phyloP scores from a whole-genome alignment of 2,797 vertebrate species.

The Hoplostethus atlanticus region DNA sequence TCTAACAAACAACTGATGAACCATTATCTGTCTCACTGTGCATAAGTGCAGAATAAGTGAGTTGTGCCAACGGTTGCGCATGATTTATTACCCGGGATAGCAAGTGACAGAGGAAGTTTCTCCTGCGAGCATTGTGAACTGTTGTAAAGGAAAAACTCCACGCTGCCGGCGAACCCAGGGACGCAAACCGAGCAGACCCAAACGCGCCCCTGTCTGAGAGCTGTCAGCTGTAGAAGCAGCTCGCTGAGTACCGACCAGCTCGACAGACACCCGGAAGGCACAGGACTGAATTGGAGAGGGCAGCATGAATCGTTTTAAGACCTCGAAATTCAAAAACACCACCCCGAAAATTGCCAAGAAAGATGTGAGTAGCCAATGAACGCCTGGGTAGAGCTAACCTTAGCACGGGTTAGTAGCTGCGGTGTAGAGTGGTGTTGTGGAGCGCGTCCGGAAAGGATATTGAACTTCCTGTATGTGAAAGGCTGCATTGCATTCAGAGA shows the following conservation, averaged over 20 bases:
- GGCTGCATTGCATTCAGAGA: constrained; percentile 35
- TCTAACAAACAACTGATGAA: background rate
- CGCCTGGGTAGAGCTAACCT: constrained; percentile 35
- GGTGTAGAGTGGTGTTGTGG: constrained; percentile 54
- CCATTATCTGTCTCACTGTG: background rate
- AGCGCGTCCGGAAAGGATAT: constrained; percentile 70
- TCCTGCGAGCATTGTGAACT: background rate
- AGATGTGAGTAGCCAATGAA: constrained; percentile 87
- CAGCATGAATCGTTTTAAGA: constrained; percentile 94
- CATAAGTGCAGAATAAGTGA: background rate
- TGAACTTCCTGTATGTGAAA: constrained; percentile 80
- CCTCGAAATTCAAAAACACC: constrained; percentile 94
- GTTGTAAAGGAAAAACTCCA: constrained; percentile 3
- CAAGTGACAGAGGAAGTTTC: background rate
- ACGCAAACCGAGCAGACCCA: constrained; percentile 49
- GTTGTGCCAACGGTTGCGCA: background rate
- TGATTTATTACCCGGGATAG: constrained; percentile 21
- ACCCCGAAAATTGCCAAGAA: constrained; percentile 90
- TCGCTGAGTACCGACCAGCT: constrained; percentile 60
- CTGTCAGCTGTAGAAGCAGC: constrained; percentile 75
- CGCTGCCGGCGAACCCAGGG: constrained; percentile 8
- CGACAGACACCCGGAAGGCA: constrained; percentile 84
- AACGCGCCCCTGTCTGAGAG: constrained; percentile 26
- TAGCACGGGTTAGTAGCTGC: constrained; percentile 52
- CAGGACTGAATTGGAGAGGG: constrained; percentile 68